phyloP scores from a whole-genome alignment of 2,797 vertebrate species.

The Protosalanx chinensis region DNA sequence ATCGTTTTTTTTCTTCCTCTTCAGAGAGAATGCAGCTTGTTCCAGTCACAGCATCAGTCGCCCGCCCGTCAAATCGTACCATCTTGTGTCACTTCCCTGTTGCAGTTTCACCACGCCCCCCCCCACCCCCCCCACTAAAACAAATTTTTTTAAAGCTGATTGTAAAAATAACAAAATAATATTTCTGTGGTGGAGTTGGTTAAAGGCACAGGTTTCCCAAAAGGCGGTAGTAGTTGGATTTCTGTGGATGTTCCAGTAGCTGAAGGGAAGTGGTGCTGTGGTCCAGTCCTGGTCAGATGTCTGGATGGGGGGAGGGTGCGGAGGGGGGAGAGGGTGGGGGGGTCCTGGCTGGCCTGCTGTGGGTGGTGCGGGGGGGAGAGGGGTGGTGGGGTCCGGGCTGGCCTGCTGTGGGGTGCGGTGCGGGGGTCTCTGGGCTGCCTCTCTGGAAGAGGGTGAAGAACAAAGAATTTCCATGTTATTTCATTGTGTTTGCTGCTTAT shows the following conservation, averaged over 20 bases:
- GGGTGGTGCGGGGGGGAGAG: conserved; percentile 8
- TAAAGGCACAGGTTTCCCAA: conserved; percentile 71
- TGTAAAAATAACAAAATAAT: conserved; percentile 13
- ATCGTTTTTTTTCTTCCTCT: conserved; percentile 19
- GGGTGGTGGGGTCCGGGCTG: not conserved
- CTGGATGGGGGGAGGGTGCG: not conserved
- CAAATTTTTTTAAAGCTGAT: not conserved
- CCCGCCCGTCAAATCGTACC: not conserved
- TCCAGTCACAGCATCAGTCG: conserved; percentile 43
- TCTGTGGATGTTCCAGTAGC: conserved; percentile 7
- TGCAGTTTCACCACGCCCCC: no score
- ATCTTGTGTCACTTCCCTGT: no score
- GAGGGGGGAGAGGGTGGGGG: not conserved
- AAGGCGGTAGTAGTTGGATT: conserved; percentile 21
- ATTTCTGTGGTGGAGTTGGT: conserved; percentile 54
- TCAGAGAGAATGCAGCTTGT: conserved; percentile 36
- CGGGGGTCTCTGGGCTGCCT: not conserved
- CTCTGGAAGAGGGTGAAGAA: not conserved
- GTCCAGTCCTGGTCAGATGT: not conserved
- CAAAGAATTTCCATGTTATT: no score
- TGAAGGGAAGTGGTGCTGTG: conserved; percentile 1
- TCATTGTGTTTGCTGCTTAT: no score
- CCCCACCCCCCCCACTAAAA: not conserved
- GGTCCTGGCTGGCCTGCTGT: conserved; percentile 41
- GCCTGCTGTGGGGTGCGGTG: conserved; percentile 35